phyloP scores from a whole-genome alignment of 2,797 vertebrate species.

The Lepilemur ruficaudatus region DNA sequence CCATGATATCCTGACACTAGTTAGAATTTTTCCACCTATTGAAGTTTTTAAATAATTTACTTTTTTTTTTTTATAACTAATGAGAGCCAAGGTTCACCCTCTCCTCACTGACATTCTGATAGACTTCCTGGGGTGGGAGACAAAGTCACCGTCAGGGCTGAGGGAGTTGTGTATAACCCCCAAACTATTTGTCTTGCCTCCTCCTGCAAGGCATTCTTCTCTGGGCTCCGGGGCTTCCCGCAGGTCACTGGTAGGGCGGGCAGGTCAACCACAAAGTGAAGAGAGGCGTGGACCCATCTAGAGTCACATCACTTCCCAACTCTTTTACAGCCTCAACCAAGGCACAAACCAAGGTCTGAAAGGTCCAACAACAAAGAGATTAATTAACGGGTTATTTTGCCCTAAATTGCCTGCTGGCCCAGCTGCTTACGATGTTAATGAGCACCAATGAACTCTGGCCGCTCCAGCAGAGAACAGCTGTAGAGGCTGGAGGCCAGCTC shows the following conservation, averaged over 20 bases:
- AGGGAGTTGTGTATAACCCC: neutral
- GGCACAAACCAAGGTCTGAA: neutral
- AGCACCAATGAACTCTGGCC: neutral
- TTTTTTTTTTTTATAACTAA: slow-evolving; percentile 5
- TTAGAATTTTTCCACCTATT: neutral
- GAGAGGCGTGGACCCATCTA: neutral
- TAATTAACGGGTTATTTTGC: slow-evolving; percentile 42
- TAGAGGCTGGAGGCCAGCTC: neutral
- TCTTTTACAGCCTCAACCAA: neutral
- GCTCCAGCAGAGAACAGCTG: slow-evolving; percentile 39
- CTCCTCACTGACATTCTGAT: neutral
- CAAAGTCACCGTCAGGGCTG: neutral
- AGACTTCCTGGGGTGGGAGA: neutral
- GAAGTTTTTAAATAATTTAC: slow-evolving; percentile 33
- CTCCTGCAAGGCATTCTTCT: neutral
- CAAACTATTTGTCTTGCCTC: neutral
- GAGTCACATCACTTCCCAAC: neutral
- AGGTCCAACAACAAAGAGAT: slow-evolving; percentile 55
- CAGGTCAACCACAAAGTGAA: neutral
- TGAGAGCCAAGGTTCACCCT: neutral
- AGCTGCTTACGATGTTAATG: slow-evolving; percentile 55
- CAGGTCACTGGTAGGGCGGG: neutral
- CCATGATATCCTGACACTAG: neutral
- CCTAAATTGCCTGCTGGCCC: slow-evolving; percentile 27
- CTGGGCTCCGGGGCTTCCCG: neutral